Evolutionary conservation across 2,888 invertebrate species (phyloP), one percentile per base, ranked within the genome.

Genomic region (Rhabditophanes sp.): DNA sequence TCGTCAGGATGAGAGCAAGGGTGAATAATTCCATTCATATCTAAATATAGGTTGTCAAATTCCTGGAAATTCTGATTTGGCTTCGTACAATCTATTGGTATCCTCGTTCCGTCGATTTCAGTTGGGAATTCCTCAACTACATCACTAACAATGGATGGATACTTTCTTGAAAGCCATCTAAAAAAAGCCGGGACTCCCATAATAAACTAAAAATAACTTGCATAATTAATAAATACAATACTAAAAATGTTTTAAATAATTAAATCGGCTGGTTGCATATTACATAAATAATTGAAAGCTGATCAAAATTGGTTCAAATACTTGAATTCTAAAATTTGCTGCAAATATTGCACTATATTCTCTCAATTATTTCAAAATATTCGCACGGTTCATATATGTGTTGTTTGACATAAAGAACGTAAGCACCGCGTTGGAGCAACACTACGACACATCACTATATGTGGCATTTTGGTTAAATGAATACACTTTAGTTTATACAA

Each of bases 151-250:
- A 93, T 87, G 45, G 85, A 82, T 1, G 90, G 80, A 71, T 93
- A 96, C 72, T 96, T 96, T 50, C 81, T 76, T 65, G 82, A 84
- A 16, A 96, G 72, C 93, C 93, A 96, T 50, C 93, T 76, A 66
- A 96, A 99, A 72, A 96, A 96, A 69, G 93, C 93, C 71, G 96
- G 96, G 67, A 96, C 93, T 74, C 96, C 93, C 96, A 96, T 96
- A n/a, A 11, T 8, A 26, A 26, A 26, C 9, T 9, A 14, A 25
- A 48, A 32, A 21, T 8, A 34, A 23, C 8, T 12, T 12, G 6
- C 9, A 11, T 2, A 18, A 32, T 11, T 35, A 3, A 18, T 14
- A 4, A 3, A n/a, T 23, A 20, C 12, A 8, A 4, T 31, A 3
- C 7, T 9, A 35, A 30, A 22, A 12, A 7, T 8, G 8, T 18